A percentile compares a stretch with the other conserved stretches of the same genome.
These are phyloP conservation scores for Masnerella sp. DNA, from an alignment of 2,888 invertebrate species.

Conservation along the genomic window DNA sequence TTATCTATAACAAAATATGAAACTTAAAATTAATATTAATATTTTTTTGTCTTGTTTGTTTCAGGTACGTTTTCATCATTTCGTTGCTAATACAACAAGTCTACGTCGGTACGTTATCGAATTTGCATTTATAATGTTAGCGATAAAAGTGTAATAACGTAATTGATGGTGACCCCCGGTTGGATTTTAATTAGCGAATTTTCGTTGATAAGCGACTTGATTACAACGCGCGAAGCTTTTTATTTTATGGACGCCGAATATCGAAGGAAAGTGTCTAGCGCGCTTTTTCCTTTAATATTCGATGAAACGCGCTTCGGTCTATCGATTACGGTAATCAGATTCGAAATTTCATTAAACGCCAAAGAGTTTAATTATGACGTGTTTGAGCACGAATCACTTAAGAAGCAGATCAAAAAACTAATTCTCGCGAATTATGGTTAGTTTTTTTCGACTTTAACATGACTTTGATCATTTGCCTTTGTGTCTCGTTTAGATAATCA, in stretches of 20 bases:
- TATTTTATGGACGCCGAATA: conserved; percentile 1
- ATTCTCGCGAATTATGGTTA: not conserved
- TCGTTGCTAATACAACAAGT: conserved; percentile 47
- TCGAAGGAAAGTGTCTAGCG: not conserved
- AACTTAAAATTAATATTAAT: conserved; percentile 17
- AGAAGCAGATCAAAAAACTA: not conserved
- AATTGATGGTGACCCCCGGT: not conserved
- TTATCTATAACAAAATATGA: too few species aligned
- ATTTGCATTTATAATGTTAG: not conserved
- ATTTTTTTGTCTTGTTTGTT: conserved; percentile 44
- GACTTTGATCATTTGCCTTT: not conserved
- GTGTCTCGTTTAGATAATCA: too few species aligned
- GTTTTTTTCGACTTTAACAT: too few species aligned
- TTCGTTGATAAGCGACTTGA: not conserved
- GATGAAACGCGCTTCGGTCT: conserved; percentile 1
- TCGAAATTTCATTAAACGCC: conserved; percentile 21
- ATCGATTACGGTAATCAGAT: conserved; percentile 24
- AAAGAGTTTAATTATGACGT: conserved; percentile 21
- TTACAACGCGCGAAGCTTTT: not conserved
- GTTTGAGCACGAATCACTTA: not conserved
- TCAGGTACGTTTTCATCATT: conserved; percentile 59
- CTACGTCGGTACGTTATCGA: conserved; percentile 50
- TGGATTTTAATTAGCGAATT: conserved; percentile 3
- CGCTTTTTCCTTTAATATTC: conserved; percentile 4
- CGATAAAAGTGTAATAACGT: not conserved